Base-by-base conservation (phyloP, 2,797 vertebrate genomes). In the Threskiornis aethiopicus region DNA sequence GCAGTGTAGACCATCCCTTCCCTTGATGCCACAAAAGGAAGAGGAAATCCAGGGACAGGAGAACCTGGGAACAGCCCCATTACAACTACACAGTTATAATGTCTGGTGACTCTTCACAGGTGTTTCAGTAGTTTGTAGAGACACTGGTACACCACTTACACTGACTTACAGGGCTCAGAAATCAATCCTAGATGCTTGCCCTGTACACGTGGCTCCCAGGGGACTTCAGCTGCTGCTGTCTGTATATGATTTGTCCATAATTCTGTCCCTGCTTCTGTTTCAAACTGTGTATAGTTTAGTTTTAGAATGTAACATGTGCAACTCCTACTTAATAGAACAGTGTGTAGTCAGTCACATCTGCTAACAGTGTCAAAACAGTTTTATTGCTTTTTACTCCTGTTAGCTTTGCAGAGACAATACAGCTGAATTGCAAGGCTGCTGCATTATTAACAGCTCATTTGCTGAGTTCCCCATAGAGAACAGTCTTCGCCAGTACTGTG, bases 341-440 rank as follows among this genome's bases (percentile, higher is more conserved):
- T 31, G n/a, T 54, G 59, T 41, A 85, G 78, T 85, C 84, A 85
- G 84, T 91, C 84, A 89, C 49, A 39, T 89, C 84, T 82, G 70
- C 66, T 73, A 90, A 80, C 25, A 52, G 21, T 67, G 72, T 94
- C 86, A 94, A 89, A 95, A 84, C 62, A 93, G 57, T 44, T 66
- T 77, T 93, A 72, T 64, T 84, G 64, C 81, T 77, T 92, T 92
- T 92, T 84, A 80, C 12, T 96, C 55, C 71, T 69, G 64, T 54
- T 96, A 75, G 52, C 61, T 92, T 62, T 87, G 37, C 59, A 92
- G 88, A 92, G 86, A 82, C 41, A 80, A 82, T 84, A 85, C 26
- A 61, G 44, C 44, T 83, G 65, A 95, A 79, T 41, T 86, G n/a
- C 55, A 77, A 85, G 66, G 44, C 65, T 93, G 67, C 64, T 73